A percentile compares a stretch with the other conserved stretches of the same genome.
phyloP scores from a whole-genome alignment of 2,797 vertebrate genomes.

The Ctenopoma multispine region DNA sequence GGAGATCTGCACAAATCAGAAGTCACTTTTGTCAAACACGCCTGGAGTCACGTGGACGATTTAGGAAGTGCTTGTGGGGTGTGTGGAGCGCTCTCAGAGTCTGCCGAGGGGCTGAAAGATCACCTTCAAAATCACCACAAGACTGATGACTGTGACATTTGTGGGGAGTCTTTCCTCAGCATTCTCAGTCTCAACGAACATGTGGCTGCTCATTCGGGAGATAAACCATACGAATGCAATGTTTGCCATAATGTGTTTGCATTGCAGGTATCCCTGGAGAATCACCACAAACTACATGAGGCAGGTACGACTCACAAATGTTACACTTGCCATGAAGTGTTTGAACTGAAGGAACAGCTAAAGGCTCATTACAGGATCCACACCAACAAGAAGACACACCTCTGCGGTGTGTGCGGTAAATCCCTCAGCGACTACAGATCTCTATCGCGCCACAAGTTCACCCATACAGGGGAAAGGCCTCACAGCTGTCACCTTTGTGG shows the following conservation, averaged over 20 bases:
- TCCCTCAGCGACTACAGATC: conserved; percentile 65
- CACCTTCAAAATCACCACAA: conserved; percentile 43
- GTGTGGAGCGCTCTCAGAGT: conserved; percentile 43
- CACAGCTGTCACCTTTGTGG: conserved; percentile 60
- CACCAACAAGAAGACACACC: conserved; percentile 24
- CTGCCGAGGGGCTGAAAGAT: not conserved
- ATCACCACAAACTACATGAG: conserved; percentile 27
- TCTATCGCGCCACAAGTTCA: conserved; percentile 64
- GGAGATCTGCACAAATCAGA: conserved; percentile 21
- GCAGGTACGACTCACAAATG: conserved; percentile 11
- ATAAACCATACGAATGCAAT: not conserved
- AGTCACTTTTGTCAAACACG: conserved; percentile 16
- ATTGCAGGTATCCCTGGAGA: not conserved
- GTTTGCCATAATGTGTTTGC: conserved; percentile 18
- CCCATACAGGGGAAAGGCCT: conserved; percentile 57
- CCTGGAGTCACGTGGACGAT: conserved; percentile 39
- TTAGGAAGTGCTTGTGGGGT: conserved; percentile 39
- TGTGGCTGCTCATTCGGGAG: conserved; percentile 1
- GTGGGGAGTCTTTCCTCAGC: conserved; percentile 35
- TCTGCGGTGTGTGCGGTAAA: conserved; percentile 66
- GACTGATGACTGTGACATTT: conserved; percentile 9
- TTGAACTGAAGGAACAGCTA: conserved; percentile 27
- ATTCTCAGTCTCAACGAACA: conserved; percentile 3
- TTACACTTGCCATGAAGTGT: conserved; percentile 36
- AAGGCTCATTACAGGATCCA: conserved; percentile 33